A percentile compares a stretch with the other conserved stretches of the same genome.
Evolutionary conservation across 23 tunicate genomes (phyloP).

Genomic region (Clavelina lepadiformis): DNA sequence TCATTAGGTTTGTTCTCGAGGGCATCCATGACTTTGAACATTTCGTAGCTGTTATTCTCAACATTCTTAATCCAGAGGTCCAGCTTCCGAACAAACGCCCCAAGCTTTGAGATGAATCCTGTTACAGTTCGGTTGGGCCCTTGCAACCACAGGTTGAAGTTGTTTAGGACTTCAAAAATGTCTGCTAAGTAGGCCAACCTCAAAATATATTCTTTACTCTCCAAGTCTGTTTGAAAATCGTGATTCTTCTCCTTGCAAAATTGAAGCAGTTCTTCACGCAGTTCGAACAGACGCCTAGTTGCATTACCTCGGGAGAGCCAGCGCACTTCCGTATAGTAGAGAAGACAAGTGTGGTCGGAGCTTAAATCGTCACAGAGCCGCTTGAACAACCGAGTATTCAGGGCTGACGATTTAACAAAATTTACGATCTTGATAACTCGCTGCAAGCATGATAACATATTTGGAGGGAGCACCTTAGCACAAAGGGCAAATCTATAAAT

Average conservation of each 20-base stretch:
- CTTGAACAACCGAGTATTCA: constrained; percentile 28
- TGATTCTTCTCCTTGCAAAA: constrained; percentile 33
- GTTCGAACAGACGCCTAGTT: constrained; percentile 42
- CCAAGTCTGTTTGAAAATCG: constrained; percentile 44
- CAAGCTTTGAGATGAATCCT: constrained; percentile 8
- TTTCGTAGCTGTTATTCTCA: constrained; percentile 31
- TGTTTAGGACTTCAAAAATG: constrained; percentile 38
- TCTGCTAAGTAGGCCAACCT: constrained; percentile 48
- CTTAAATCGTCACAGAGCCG: constrained; percentile 28
- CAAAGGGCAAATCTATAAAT: constrained; percentile 42
- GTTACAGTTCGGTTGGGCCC: constrained; percentile 31
- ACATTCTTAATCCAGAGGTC: constrained; percentile 46
- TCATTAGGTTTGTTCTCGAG: constrained; percentile 13
- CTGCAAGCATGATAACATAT: constrained; percentile 10
- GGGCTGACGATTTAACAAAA: constrained; percentile 13
- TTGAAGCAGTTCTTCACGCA: constrained; percentile 42
- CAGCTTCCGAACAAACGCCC: constrained; percentile 32
- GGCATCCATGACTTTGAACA: constrained; percentile 27
- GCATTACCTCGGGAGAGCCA: constrained; percentile 44
- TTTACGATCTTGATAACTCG: constrained; percentile 28
- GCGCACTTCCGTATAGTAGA: constrained; percentile 28
- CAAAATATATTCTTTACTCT: constrained; percentile 18
- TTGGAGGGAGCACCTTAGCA: constrained; percentile 40
- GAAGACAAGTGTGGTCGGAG: constrained; percentile 51
- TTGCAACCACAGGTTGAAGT: constrained; percentile 33